phyloP scores from a whole-genome alignment of 2,888 invertebrate species.

The Bimastos eiseni region DNA sequence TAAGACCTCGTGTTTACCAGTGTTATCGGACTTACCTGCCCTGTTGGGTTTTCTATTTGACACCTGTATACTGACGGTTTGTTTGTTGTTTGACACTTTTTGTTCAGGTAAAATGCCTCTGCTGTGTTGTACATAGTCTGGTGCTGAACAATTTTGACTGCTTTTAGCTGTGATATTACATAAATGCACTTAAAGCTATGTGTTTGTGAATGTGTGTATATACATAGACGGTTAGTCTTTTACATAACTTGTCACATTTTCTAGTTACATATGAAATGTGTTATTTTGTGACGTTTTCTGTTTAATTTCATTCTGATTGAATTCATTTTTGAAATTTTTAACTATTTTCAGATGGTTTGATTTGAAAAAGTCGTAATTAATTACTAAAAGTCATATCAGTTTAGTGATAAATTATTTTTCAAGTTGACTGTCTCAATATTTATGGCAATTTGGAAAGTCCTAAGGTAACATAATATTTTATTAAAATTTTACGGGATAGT shows the following conservation, averaged over 20 bases:
- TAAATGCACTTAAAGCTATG: background rate
- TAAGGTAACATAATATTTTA: background rate
- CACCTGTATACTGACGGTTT: background rate
- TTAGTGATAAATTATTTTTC: background rate
- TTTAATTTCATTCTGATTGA: background rate
- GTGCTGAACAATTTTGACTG: background rate
- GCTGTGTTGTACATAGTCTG: background rate
- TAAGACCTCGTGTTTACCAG: background rate
- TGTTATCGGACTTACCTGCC: background rate
- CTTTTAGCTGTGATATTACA: conserved; percentile 13
- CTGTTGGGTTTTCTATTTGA: background rate
- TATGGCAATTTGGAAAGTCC: background rate
- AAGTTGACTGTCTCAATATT: background rate
- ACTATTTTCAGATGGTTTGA: background rate
- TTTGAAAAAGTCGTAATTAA: background rate
- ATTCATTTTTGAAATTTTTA: background rate
- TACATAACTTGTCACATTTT: background rate
- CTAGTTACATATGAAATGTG: background rate
- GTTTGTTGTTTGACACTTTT: background rate
- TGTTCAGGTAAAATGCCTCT: background rate
- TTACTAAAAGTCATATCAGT: background rate
- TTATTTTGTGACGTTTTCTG: background rate
- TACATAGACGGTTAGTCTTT: background rate
- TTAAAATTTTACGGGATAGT: background rate
- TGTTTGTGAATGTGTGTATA: background rate